These are phyloP conservation scores for Chrysopilus asiliformis DNA, from an alignment of 2,888 invertebrate species.

Conservation along the genomic window DNA sequence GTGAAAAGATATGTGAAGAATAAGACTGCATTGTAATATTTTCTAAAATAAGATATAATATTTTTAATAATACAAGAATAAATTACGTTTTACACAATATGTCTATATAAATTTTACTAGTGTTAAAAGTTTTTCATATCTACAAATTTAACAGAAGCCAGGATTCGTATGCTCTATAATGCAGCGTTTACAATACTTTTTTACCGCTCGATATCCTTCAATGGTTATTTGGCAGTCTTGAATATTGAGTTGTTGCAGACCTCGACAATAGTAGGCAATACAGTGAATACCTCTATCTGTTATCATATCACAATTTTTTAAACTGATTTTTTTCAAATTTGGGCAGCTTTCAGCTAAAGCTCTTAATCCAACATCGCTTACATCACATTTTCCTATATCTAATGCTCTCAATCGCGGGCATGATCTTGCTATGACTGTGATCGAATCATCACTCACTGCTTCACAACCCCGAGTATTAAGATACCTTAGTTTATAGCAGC, in stretches of 20 bases:
- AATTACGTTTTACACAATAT: too few species aligned
- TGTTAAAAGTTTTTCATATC: slow-evolving; percentile 1
- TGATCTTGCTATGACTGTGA: slow-evolving; percentile 71
- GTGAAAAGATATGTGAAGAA: too few species aligned
- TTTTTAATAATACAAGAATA: too few species aligned
- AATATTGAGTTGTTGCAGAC: slow-evolving; percentile 81
- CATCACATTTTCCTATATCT: slow-evolving; percentile 87
- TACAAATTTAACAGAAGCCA: slow-evolving; percentile 64
- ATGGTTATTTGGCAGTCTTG: slow-evolving; percentile 85
- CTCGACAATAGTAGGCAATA: slow-evolving; percentile 79
- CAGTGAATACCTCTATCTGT: slow-evolving; percentile 81
- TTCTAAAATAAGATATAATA: too few species aligned
- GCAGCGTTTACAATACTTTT: slow-evolving; percentile 83
- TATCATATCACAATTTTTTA: slow-evolving; percentile 81
- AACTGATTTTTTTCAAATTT: slow-evolving; percentile 76
- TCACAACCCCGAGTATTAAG: slow-evolving; percentile 87
- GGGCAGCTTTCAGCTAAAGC: slow-evolving; percentile 81
- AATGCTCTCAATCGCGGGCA: slow-evolving; percentile 76
- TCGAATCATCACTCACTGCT: slow-evolving; percentile 84
- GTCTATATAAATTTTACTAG: too few species aligned
- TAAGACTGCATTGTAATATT: too few species aligned
- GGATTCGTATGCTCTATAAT: slow-evolving; percentile 93
- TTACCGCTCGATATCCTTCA: slow-evolving; percentile 80
- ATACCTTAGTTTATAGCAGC: slow-evolving; percentile 79
- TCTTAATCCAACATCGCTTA: slow-evolving; percentile 76